Evolutionary conservation across 1,140 invertebrate genomes (phyloP).

Genomic region (Maniola jurtina): DNA sequence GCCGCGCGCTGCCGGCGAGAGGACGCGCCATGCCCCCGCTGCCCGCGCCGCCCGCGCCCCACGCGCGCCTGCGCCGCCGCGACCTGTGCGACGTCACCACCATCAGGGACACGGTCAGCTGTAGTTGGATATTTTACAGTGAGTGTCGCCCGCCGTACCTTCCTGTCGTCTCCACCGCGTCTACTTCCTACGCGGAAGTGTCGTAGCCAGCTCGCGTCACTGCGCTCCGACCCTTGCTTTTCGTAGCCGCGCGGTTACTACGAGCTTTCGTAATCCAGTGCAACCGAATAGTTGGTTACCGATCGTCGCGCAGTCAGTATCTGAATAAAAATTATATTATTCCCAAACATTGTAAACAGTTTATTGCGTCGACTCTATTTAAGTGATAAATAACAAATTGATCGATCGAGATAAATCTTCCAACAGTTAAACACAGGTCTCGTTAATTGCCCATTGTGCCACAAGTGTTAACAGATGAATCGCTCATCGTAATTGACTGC

Average conservation of each 20-base stretch:
- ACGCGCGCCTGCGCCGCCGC: slow-evolving; percentile 66
- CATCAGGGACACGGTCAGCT: slow-evolving; percentile 80
- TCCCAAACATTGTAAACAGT: neutral
- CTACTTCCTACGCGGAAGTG: slow-evolving; percentile 40
- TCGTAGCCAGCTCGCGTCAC: slow-evolving; percentile 37
- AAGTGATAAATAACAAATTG: neutral
- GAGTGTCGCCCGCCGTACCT: slow-evolving; percentile 62
- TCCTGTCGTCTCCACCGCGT: slow-evolving; percentile 16
- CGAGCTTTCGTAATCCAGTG: neutral
- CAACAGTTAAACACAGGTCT: slow-evolving; percentile 1
- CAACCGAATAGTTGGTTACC: neutral
- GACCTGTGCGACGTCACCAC: slow-evolving; percentile 80
- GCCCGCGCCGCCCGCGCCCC: slow-evolving; percentile 70
- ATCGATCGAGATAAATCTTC: neutral
- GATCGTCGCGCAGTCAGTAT: neutral
- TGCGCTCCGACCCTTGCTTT: slow-evolving; percentile 17
- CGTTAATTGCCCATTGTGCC: slow-evolving; percentile 19
- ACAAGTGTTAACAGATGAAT: slow-evolving; percentile 28
- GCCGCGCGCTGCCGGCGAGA: slow-evolving; percentile 56
- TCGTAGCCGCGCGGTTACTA: slow-evolving; percentile 23
- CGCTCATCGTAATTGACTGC: slow-evolving; percentile 26
- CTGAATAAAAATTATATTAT: neutral
- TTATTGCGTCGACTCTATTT: neutral
- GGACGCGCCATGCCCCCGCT: slow-evolving; percentile 63
- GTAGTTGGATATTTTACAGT: slow-evolving; percentile 83